phyloP scores from a whole-genome alignment of 2,797 vertebrate species.

The Thaleichthys pacificus region DNA sequence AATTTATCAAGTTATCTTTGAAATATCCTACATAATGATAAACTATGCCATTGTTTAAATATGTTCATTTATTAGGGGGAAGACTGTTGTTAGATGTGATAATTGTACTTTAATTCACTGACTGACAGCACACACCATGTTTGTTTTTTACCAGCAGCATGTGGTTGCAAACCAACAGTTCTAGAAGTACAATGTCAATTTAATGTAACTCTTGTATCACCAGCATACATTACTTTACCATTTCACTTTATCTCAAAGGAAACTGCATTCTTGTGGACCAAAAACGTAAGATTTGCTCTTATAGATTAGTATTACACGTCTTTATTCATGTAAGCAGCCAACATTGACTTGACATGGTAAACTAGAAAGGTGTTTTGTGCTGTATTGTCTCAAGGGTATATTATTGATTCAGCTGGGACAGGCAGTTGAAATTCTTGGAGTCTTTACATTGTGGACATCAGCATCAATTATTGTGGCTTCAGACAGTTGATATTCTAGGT shows the following conservation, averaged over 20 bases:
- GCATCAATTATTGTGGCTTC: neutral
- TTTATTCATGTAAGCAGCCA: constrained; percentile 33
- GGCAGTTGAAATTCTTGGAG: constrained; percentile 56
- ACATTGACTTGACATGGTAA: constrained; percentile 36
- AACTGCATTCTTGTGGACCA: neutral
- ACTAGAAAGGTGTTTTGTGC: constrained; percentile 28
- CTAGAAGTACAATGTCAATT: neutral
- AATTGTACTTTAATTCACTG: neutral
- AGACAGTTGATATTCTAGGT: neutral
- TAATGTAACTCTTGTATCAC: neutral
- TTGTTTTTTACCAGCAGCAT: neutral
- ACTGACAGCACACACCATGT: neutral
- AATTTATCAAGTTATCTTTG: no score
- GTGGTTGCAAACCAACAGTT: neutral
- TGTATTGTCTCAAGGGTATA: constrained; percentile 34
- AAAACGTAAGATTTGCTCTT: neutral
- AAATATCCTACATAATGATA: no score
- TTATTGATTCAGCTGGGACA: constrained; percentile 60
- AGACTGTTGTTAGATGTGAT: no score
- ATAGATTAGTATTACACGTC: neutral
- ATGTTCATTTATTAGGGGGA: no score
- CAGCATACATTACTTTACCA: neutral
- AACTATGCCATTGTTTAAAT: no score
- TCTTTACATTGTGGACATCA: constrained; percentile 30
- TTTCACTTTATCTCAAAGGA: neutral